phyloP scores from a whole-genome alignment of 2,797 vertebrate genomes.

The Parauchenoglanis ngamensis region DNA sequence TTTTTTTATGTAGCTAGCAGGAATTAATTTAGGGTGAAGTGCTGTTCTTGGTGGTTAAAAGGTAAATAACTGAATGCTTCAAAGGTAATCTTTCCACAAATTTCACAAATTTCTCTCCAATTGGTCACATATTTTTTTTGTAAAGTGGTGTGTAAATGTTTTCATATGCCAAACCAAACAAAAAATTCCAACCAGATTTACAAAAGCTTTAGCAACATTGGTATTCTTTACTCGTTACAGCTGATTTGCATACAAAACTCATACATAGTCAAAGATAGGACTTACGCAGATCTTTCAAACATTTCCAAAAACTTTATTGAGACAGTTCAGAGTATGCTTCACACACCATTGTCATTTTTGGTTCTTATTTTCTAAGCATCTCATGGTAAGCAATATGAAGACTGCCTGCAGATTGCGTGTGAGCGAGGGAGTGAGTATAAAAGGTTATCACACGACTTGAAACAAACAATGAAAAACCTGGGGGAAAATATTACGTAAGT shows the following conservation, averaged over 20 bases:
- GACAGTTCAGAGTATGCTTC: neutral
- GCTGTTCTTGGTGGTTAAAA: neutral
- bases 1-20: neutral
- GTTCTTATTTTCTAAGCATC: neutral
- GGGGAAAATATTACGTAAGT: slow-evolving; percentile 65
- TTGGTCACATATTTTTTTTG: neutral
- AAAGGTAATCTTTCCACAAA: neutral
- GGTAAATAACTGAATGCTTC: neutral
- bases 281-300: neutral
- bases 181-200: neutral
- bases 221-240: neutral
- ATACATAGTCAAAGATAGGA: neutral
- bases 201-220: neutral
- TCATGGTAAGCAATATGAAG: neutral
- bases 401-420: slow-evolving; percentile 15
- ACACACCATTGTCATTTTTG: neutral
- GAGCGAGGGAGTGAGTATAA: slow-evolving; percentile 35
- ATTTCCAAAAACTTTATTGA: neutral
- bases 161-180: neutral
- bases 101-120: neutral
- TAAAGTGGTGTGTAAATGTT: neutral
- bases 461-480: slow-evolving; percentile 66
- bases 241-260: neutral
- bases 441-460: slow-evolving; percentile 61
- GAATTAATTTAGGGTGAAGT: neutral